Evolutionary conservation across 2,888 invertebrate genomes (phyloP), one percentile per base, ranked within the genome.

Genomic region (Cosmorhoe ocellata): DNA sequence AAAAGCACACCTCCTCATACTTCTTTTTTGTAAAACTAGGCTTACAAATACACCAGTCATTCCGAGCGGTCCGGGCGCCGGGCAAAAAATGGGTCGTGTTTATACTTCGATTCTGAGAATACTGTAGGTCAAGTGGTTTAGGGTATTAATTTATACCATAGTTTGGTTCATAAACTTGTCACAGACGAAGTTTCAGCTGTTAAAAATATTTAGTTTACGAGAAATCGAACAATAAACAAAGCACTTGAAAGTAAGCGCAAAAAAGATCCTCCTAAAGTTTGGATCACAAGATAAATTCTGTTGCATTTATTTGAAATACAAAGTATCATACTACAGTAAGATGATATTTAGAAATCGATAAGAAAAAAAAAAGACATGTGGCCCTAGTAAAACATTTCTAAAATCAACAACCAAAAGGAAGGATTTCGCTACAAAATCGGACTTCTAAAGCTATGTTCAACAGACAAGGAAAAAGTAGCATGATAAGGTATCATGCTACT

Each of bases 211-310:
- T 37, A 45, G 32, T 37, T 45, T 45, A 38, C 30, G 38, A 45
- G 45, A 45, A 45, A 45, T 45, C 22, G 32, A 42, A 42, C 42
- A 42, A 42, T 33, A 32, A 42, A 42, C 42, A 33, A 45, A 45
- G 26, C 36, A 45, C 38, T 45, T 38, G 45, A 30, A 45, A 45
- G 12, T 14, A 32, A 14, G 45, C 38, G 38, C 38, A 45, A 24
- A 45, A 45, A 45, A 37, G 36, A 36, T 38, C 38, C 31, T 24
- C 45, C 8, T 22, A 31, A 37, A 45, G 31, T 45, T 45, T 45
- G 38, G 45, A 45, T 45, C 45, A 38, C 45, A 38, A 12, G 30
- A 45, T 38, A 45, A 32, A 38, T 45, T 26, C 45, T 45, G 38
- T 45, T 38, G 31, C 24, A 45, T 37, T 38, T 38, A 45, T 38